Evolutionary conservation across 2,797 vertebrate species (phyloP), one percentile per base, ranked within the genome.

Genomic region (Craterocephalus amniculus): DNA sequence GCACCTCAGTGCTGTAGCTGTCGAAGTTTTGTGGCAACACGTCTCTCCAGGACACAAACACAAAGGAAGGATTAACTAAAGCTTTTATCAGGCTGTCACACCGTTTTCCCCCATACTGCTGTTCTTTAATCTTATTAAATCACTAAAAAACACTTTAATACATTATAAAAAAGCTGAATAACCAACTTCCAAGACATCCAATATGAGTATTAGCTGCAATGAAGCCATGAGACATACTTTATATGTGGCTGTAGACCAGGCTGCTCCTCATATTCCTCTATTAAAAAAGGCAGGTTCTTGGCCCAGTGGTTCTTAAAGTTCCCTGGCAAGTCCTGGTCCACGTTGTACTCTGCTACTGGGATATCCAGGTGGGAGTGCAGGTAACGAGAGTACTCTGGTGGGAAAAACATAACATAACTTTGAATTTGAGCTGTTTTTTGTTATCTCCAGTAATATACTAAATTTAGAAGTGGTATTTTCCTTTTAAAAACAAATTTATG

Each of bases 271-370:
- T 99, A 99, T 70, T 97, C 97, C 54, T 99, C 97, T 74, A 98
- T 97, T 43, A 99, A 94, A 79, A 99, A 99, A 54, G 97, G 98
- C 58, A 99, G 94, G 82, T 96, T 98, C 86, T 99, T 99, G 49
- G 97, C 96, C 98, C 98, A 99, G 88, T 98, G 97, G 79, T 99
- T 98, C 87, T 99, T 99, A 80, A 99, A 99, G 89, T 95, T 96
- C 56, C 97, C 98, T 0, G 97, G 97, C 72, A 99, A 92, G 86
- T 99, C 97, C 79, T 73, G 80, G 78, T 99, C 98, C 68, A 96
- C 92, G 54, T 95, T 99, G 84, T 99, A 99, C 59, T 99, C 98
- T 0, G 95, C 95, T 26, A 99, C 96, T 0, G 97, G 94, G 5
- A 95, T 94, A 83, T 99, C 98, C 12, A 99, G 95, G 88, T 99